Evolutionary conservation across 2,888 invertebrate species (phyloP), one percentile per base, ranked within the genome.

Genomic region (Teleiodes luculella): DNA sequence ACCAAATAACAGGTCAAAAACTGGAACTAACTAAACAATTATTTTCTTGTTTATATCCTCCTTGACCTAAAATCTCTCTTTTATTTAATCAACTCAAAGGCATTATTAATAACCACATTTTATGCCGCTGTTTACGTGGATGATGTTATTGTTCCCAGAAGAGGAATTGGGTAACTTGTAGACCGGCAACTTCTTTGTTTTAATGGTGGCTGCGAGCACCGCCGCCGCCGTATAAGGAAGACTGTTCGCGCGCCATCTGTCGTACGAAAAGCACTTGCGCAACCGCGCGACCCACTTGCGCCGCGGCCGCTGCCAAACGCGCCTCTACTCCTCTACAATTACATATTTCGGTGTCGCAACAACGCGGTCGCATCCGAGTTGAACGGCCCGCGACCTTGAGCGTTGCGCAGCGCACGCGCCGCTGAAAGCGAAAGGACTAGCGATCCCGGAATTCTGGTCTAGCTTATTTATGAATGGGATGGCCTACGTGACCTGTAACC

Each of bases 321-420:
- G 83, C 79, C 74, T 79, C 83, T 75, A 75, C 85, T 86, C 81
- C 86, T 85, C 85, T 83, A 85, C 87, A 87, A 86, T 88, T 87
- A 87, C 86, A 86, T 86, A 85, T 87, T 85, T 83, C 78, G 80
- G 82, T 88, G 88, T 87, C 87, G 89, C 88, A 88, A 89, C 79
- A 66, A 62, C 78, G 68, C 78, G 81, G 84, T 86, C 84, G 86
- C 88, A 88, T 89, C 89, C 88, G 89, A 89, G 89, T 88, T 89
- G 88, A 89, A 89, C 83, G 88, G 81, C 86, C 86, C 83, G 76
- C 87, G 89, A 86, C 88, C 89, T 88, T 89, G 88, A 77, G 79
- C 65, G 76, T 83, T 84, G 83, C 85, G 83, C 74, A 72, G 76
- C 74, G 72, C 77, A 79, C 83, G 81, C 83, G 80, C 75, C 66